Percentiles rank a stretch among this genome's conserved stretches.
phyloP scores from a whole-genome alignment of 2,113 vertebrate genomes.

The Alligator mississippiensis region DNA sequence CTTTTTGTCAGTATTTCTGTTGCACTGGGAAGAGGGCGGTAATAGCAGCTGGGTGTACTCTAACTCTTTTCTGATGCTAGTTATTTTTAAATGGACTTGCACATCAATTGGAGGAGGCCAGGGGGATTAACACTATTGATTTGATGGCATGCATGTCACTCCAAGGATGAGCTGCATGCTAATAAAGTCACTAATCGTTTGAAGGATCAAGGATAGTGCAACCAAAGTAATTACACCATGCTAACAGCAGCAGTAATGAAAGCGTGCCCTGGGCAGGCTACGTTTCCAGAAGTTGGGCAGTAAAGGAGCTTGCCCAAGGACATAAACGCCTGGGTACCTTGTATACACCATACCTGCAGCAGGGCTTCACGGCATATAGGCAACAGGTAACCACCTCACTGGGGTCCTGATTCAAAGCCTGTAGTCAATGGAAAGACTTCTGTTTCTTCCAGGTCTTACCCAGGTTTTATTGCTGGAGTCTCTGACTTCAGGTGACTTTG shows the following conservation, averaged over 20 bases:
- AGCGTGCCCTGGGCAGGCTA: neutral
- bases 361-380: accelerated
- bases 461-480: neutral
- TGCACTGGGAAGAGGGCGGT: neutral
- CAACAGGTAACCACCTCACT: neutral
- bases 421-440: accelerated
- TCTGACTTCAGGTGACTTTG: neutral
- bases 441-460: accelerated
- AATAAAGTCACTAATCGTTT: neutral
- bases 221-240: neutral
- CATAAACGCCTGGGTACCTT: neutral
- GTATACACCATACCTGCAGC: accelerated
- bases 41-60: neutral
- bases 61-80: neutral
- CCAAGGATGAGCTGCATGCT: neutral
- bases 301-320: accelerated
- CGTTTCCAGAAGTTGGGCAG: neutral
- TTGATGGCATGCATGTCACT: neutral
- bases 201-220: neutral
- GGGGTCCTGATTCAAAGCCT: accelerated
- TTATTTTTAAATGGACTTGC: neutral
- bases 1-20: neutral
- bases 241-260: neutral
- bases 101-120: neutral
- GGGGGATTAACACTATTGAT: neutral